Conservation (phyloP, 2,113 vertebrate species). For the Petroica traversi region DNA sequence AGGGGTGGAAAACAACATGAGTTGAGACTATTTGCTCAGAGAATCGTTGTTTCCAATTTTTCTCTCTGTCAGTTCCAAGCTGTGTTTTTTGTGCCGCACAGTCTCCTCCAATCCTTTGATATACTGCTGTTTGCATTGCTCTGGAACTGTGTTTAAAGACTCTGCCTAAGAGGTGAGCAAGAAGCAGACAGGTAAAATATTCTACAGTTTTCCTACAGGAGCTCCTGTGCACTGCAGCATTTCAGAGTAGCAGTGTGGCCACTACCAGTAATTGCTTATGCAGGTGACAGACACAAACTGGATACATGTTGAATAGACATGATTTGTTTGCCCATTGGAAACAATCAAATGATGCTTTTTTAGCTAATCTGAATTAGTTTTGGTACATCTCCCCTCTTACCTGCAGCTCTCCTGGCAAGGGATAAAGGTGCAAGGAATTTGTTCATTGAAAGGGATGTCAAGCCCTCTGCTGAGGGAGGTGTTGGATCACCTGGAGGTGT, state of each 20-base stretch:
- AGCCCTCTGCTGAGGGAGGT: not conserved
- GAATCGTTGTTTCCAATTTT: constrained; percentile 27
- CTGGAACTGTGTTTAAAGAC: constrained; percentile 5
- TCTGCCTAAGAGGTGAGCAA: not conserved
- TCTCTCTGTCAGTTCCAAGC: constrained; percentile 50
- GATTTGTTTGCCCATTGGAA: not conserved
- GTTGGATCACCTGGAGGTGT: not conserved
- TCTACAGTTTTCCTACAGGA: not conserved
- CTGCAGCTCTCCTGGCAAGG: fast-evolving
- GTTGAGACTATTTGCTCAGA: constrained; percentile 50
- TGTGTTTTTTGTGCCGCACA: not conserved
- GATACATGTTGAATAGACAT: not conserved
- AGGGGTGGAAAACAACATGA: constrained; percentile 28
- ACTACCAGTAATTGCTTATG: not conserved
- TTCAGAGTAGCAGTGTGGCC: not conserved
- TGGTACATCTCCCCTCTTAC: not conserved
- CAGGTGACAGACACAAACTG: not conserved
- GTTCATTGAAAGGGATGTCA: not conserved
- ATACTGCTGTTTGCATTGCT: not conserved
- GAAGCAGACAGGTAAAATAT: not conserved
- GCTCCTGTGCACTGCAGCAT: not conserved
- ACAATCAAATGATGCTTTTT: fast-evolving
- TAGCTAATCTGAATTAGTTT: not conserved
- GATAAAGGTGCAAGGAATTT: not conserved
- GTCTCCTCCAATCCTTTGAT: not conserved